phyloP scores from a whole-genome alignment of 2,113 vertebrate species.

The Suncus etruscus region DNA sequence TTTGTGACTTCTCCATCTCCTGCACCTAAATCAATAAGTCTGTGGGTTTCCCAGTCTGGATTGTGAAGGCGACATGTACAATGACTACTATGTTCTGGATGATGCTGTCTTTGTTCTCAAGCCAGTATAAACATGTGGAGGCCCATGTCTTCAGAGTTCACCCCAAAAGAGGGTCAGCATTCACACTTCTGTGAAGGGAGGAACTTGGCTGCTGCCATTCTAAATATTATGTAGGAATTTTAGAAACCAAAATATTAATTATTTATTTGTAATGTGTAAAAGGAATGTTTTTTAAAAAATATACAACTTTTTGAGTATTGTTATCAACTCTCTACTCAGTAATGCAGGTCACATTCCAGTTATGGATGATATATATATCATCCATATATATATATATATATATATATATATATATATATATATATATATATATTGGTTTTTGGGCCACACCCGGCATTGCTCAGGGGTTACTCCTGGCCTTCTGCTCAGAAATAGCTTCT shows the following conservation, averaged over 20 bases:
- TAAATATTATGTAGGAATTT: slow-evolving; percentile 80
- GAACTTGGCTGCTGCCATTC: slow-evolving; percentile 75
- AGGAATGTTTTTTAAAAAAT: too few relatives aligned
- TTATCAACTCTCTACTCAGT: slow-evolving; percentile 80
- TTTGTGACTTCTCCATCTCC: too few relatives aligned
- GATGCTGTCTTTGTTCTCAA: slow-evolving; percentile 92
- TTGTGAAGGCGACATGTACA: too few relatives aligned
- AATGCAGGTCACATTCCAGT: slow-evolving; percentile 74
- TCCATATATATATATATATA: too few relatives aligned
- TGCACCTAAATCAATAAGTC: too few relatives aligned
- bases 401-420: too few relatives aligned
- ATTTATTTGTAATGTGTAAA: slow-evolving; percentile 84
- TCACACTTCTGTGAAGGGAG: slow-evolving; percentile 79
- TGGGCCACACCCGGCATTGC: too few relatives aligned
- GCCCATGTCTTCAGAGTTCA: slow-evolving; percentile 60
- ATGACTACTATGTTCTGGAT: slow-evolving; percentile 89
- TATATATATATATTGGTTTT: too few relatives aligned
- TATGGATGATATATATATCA: slow-evolving; percentile 22
- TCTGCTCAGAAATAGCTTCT: too few relatives aligned
- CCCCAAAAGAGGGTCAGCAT: slow-evolving; percentile 76
- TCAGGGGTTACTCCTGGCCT: too few relatives aligned
- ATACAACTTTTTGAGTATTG: too few relatives aligned
- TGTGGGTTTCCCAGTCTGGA: too few relatives aligned
- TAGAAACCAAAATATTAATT: slow-evolving; percentile 85
- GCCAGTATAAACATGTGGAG: slow-evolving; percentile 73